phyloP scores from a whole-genome alignment of 2,113 vertebrate species.

The Hassar affinis region DNA sequence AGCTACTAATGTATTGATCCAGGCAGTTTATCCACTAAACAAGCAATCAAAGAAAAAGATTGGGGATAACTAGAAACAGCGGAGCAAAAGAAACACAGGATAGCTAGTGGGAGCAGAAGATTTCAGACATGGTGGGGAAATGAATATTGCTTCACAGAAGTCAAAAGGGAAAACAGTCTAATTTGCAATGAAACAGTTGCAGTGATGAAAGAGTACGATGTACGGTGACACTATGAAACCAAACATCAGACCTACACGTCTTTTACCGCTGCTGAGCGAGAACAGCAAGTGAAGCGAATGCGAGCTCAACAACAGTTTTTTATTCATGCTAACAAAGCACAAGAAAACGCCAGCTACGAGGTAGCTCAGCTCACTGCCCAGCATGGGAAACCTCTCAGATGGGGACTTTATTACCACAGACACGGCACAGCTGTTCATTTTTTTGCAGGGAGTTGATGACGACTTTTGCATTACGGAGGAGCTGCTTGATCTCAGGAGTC shows the following conservation, averaged over 20 bases:
- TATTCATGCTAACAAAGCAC: too few relatives aligned
- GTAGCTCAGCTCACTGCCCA: too few relatives aligned
- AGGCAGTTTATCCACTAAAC: too few relatives aligned
- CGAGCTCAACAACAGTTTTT: too few relatives aligned
- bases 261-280: conserved; percentile 14
- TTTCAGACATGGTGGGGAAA: conserved; percentile 42
- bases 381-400: too few relatives aligned
- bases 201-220: conserved; percentile 40
- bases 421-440: too few relatives aligned
- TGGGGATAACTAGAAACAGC: conserved; percentile 9
- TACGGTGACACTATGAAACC: conserved; percentile 19
- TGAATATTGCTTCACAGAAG: conserved; percentile 38
- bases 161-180: conserved; percentile 41
- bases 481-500: conserved; percentile 42
- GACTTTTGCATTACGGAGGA: conserved; percentile 44
- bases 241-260: conserved; percentile 33
- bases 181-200: conserved; percentile 36
- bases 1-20: too few relatives aligned
- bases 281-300: conserved; percentile 37
- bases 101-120: conserved; percentile 31
- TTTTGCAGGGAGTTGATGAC: conserved; percentile 44
- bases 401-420: too few relatives aligned
- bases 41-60: conserved; percentile 16
- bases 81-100: conserved; percentile 12
- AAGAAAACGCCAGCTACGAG: too few relatives aligned